Percentiles rank a stretch among this genome's conserved stretches.
phyloP scores from a whole-genome alignment of 1,140 invertebrate species.

The Cheumatopsyche charites region DNA sequence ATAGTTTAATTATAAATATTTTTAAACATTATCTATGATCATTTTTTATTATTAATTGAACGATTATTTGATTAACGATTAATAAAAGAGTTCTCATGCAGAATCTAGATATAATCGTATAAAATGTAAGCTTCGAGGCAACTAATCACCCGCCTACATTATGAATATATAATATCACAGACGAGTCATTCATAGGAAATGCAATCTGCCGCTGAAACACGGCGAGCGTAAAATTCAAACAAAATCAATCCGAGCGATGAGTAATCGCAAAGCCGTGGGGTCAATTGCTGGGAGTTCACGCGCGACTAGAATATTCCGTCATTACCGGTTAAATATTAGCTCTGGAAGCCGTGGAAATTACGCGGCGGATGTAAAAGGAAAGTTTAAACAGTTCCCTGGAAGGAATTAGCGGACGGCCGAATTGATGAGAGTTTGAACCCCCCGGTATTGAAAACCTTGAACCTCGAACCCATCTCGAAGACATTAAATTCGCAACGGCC shows the following conservation, averaged over 20 bases:
- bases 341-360: conserved; percentile 2
- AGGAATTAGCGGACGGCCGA: background rate
- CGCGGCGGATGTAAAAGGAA: conserved; percentile 6
- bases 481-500: conserved; percentile 4
- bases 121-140: too few relatives aligned
- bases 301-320: conserved; percentile 1
- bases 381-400: conserved; percentile 9
- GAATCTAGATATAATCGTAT: too few relatives aligned
- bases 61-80: too few relatives aligned
- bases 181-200: too few relatives aligned
- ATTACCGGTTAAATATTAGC: conserved; percentile 24
- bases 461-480: conserved; percentile 18
- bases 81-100: too few relatives aligned
- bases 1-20: too few relatives aligned
- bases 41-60: too few relatives aligned
- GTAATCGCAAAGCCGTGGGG: background rate
- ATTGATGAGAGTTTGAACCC: conserved; percentile 17
- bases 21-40: too few relatives aligned
- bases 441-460: background rate
- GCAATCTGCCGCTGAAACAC: too few relatives aligned
- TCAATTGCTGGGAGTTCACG: conserved; percentile 1
- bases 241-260: background rate
- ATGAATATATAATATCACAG: too few relatives aligned
- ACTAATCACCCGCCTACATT: too few relatives aligned
- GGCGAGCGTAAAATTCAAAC: too few relatives aligned